These are phyloP conservation scores for Bhutanitis thaidina DNA, from an alignment of 2,888 invertebrate genomes.

Conservation along the genomic window DNA sequence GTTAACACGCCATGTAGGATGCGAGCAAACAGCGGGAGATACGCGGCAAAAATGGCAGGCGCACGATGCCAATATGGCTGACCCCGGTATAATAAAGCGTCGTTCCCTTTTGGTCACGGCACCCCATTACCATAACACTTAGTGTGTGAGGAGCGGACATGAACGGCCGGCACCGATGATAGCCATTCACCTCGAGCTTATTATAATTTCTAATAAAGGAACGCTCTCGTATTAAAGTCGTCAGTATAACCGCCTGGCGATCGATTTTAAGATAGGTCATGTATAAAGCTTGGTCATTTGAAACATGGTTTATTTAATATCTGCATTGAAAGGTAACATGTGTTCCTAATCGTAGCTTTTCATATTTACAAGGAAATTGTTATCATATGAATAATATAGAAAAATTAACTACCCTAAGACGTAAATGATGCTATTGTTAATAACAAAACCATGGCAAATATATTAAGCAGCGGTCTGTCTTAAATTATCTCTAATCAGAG, in stretches of 20 bases:
- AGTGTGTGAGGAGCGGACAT: constrained; percentile 49
- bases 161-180: constrained; percentile 33
- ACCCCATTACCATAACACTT: constrained; percentile 55
- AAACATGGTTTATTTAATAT: not conserved
- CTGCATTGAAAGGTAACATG: no score
- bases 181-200: constrained; percentile 37
- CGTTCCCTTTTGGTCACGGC: constrained; percentile 57
- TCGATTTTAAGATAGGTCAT: constrained; percentile 56
- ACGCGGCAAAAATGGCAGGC: constrained; percentile 54
- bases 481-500: no score
- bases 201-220: constrained; percentile 52
- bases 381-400: no score
- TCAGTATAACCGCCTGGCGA: constrained; percentile 32
- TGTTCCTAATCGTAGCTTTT: no score
- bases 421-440: no score
- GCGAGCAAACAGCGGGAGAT: constrained; percentile 44
- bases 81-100: constrained; percentile 46
- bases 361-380: no score
- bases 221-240: constrained; percentile 40
- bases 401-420: no score
- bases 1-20: constrained; percentile 38
- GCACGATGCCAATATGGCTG: constrained; percentile 58
- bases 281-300: not conserved
- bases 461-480: no score
- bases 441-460: no score